A percentile compares a stretch with the other conserved stretches of the same genome.
phyloP scores from a whole-genome alignment of 2,888 invertebrate genomes.

The Drosophila siamana region DNA sequence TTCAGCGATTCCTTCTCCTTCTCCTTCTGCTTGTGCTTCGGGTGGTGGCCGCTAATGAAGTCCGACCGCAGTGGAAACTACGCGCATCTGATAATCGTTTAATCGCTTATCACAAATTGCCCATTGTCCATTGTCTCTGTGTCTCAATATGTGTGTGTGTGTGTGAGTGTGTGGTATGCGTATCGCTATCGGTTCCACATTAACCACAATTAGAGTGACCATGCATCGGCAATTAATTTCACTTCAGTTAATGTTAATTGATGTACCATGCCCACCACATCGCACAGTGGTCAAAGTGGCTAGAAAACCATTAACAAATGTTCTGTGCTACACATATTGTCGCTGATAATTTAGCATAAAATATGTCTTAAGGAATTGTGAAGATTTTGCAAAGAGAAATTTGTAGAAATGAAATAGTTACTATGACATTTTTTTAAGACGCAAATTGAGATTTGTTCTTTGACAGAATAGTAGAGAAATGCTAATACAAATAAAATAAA shows the following conservation, averaged over 20 bases:
- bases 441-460: no score
- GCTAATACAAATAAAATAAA: no score
- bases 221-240: conserved; percentile 69
- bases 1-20: background rate
- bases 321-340: no score
- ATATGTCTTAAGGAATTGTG: no score
- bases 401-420: no score
- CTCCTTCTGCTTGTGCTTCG: background rate
- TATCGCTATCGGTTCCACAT: conserved; percentile 65
- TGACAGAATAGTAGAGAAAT: no score
- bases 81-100: conserved; percentile 62
- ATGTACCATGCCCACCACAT: conserved; percentile 27
- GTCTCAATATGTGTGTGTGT: conserved; percentile 5
- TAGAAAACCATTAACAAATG: no score
- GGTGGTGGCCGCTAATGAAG: conserved; percentile 36
- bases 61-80: conserved; percentile 27
- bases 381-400: no score
- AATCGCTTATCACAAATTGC: conserved; percentile 66
- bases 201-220: conserved; percentile 70
- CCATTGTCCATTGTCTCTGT: conserved; percentile 48
- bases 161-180: conserved; percentile 19
- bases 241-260: conserved; percentile 72
- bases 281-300: conserved; percentile 34
- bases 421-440: no score
- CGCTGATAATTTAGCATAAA: no score